Base-by-base conservation (phyloP, 53 echinoderm and acorn worm species). In the Patiria pectinifera region DNA sequence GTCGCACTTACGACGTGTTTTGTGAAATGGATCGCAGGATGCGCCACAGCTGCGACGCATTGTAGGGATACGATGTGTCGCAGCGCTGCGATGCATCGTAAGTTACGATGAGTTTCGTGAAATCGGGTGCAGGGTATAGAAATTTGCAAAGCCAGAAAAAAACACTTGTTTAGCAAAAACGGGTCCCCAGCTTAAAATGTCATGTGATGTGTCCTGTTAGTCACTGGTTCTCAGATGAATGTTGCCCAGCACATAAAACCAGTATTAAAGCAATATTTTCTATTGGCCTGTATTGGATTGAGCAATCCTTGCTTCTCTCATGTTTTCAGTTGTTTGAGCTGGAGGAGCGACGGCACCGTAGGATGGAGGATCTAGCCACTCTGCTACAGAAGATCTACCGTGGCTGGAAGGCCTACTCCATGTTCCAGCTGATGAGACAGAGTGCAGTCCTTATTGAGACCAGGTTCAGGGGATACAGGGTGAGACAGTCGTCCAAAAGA, bases 361-460 rank as follows among this genome's bases (percentile, higher is more conserved):
- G 94, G 75, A 98, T 98, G 99, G 94, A 98, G 23, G 90, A 91
- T 85, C 71, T 98, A 19, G 99, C 99, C 47, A 97, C 93, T 16
- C 48, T 98, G 11, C 93, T 98, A 19, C 99, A 98, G 93, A 95
- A 92, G 83, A 89, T 95, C 71, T 98, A 94, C 93, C 85, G 92
- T 45, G 96, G 97, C 24, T 96, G 92, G 92, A 85, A 91, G 48
- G 93, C 94, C 14, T 87, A 84, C 82, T 94, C 94, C 26, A 58
- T 43, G 6, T 98, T 95, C 83, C 94, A 96, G 87, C 46, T 89
- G 80, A 95, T 94, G 99, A 94, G 94, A 81, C 86, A 91, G 74
- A 91, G 95, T 59, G 99, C 97, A 61, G 95, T 97, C 60, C n/a
- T 93, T 72, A 97, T 98, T 3, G 95, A 95, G 61, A 83, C 96